Evolutionary conservation across 2,888 invertebrate species (phyloP), one percentile per base, ranked within the genome.

Genomic region (Amphipoea oculea): DNA sequence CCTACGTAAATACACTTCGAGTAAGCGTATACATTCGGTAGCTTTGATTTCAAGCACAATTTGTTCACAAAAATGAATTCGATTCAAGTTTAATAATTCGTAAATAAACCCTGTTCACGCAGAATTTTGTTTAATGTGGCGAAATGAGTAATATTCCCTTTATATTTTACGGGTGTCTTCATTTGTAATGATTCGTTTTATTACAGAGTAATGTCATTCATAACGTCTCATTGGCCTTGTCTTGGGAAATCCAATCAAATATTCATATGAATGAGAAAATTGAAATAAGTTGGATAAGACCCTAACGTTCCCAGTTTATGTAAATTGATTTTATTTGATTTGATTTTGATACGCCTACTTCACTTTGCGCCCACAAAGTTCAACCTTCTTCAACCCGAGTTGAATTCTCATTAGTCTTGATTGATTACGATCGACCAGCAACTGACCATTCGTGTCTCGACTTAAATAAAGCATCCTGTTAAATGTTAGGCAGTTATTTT

Each of bases 181-280:
- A 75, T 68, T 79, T 78, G 17, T 70, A 73, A 79, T 63, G 51
- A 66, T 76, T 76, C 42, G 68, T 81, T 75, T 77, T 78, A 81
- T 81, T 71, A 78, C 23, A 72, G 11, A 73, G 72, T 76, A 77
- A 83, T 72, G 54, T 68, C 67, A 79, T 81, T 81, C 74, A 68
- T 85, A 80, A 63, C 78, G 80, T 81, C 66, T 83, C 72, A 83
- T 83, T 86, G 71, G 45, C 40, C 36, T 80, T 78, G 71, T 68
- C 42, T 79, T 72, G 77, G 51, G 54, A 79, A 78, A 72, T 12
- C 45, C 78, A 86, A 87, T 87, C 81, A 79, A 86, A 84, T 84
- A 84, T 84, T 86, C 78, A 83, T 81, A 83, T 77, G 69, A 80
- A 82, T 78, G n/a, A 78, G 66, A 79, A 73, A 70, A 57, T 82